Evolutionary conservation across 64 coral and sea anemone species (phyloP).

Genomic region (Montipora foliosa): DNA sequence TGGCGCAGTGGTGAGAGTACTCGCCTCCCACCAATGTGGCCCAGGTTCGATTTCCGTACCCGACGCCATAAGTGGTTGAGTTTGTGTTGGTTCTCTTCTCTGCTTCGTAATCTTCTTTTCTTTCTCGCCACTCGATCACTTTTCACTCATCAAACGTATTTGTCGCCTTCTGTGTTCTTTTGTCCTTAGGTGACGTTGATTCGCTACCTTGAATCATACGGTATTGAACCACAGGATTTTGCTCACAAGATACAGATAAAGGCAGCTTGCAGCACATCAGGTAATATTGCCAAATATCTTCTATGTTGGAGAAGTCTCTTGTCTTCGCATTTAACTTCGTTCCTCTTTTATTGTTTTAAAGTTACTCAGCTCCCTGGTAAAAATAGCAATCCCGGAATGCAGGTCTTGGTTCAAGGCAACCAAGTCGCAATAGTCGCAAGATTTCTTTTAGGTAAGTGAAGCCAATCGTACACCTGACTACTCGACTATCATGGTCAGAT

Average conservation of each 20-base stretch:
- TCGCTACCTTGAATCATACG: constrained; percentile 82
- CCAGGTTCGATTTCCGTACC: no score
- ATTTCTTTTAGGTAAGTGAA: constrained; percentile 78
- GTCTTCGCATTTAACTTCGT: neutral
- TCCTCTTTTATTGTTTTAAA: neutral
- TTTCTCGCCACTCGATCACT: neutral
- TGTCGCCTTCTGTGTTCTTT: neutral
- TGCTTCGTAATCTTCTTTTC: neutral
- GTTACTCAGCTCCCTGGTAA: constrained; percentile 93
- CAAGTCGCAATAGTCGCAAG: constrained; percentile 79
- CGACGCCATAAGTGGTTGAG: no score
- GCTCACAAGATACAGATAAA: constrained; percentile 93
- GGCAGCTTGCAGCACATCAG: constrained; percentile 93
- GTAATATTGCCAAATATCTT: constrained; percentile 8
- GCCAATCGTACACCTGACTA: neutral
- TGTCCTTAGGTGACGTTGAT: constrained; percentile 88
- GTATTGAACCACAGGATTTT: constrained; percentile 91
- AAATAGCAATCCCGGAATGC: constrained; percentile 83
- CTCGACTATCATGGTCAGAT: neutral
- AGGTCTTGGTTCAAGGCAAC: constrained; percentile 90
- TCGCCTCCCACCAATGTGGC: no score
- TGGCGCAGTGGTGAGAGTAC: no score
- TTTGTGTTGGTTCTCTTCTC: no score
- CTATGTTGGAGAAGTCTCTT: neutral
- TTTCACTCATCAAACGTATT: neutral